Percentiles rank a stretch among this genome's conserved stretches.
Evolutionary conservation across 1,140 invertebrate species (phyloP).

Genomic region (Solenopsis invicta): DNA sequence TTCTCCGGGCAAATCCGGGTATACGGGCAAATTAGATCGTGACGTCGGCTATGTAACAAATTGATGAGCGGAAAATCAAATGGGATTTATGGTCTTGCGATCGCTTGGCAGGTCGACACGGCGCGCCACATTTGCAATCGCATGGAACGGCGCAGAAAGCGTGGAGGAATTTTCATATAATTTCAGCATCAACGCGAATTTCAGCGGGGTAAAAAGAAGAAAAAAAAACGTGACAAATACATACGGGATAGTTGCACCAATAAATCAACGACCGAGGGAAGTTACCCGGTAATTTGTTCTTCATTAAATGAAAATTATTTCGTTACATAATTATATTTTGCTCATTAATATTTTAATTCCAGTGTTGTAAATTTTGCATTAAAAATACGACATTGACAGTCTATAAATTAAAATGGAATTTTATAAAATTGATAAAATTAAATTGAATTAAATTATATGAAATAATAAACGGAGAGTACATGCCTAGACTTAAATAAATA

Average conservation of each 20-base stretch:
- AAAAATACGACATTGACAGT: not conserved
- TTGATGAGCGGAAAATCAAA: constrained; percentile 78
- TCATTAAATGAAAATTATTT: not conserved
- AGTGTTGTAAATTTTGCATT: not conserved
- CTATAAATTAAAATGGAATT: not conserved
- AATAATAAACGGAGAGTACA: too few relatives aligned
- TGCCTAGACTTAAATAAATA: too few relatives aligned
- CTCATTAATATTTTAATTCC: not conserved
- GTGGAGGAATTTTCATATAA: not conserved
- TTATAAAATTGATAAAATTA: not conserved
- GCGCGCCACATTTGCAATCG: constrained; percentile 7
- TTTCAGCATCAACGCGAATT: not conserved
- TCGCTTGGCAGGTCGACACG: constrained; percentile 4
- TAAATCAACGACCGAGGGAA: not conserved
- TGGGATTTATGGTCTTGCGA: constrained; percentile 74
- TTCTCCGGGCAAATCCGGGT: constrained; percentile 44
- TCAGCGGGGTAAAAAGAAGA: not conserved
- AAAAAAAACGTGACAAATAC: not conserved
- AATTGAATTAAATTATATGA: not conserved
- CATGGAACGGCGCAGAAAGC: not conserved
- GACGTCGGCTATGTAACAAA: constrained; percentile 78
- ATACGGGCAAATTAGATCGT: constrained; percentile 75
- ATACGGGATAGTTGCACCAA: too few relatives aligned
- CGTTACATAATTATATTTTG: not conserved
- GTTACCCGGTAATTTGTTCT: not conserved